Conservation (phyloP, 2,113 vertebrate genomes). For the Halichoerus grypus region DNA sequence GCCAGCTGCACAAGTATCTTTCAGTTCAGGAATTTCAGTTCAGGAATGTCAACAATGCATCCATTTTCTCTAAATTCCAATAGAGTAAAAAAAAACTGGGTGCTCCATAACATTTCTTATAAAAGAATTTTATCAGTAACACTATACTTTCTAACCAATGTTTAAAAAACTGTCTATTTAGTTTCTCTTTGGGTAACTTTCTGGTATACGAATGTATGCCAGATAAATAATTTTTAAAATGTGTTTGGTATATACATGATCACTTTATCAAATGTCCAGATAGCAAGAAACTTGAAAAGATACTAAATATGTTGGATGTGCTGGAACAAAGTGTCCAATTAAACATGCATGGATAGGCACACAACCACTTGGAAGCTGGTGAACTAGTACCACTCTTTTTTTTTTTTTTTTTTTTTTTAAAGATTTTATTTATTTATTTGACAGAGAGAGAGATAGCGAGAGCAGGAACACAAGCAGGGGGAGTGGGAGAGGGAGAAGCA, state of each 20-base stretch:
- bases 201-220: constrained; percentile 25
- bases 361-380: not conserved
- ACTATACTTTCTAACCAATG: constrained; percentile 34
- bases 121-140: constrained; percentile 68
- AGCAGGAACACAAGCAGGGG: too few relatives aligned
- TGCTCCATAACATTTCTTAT: constrained; percentile 54
- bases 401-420: not conserved
- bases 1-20: constrained; percentile 32
- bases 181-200: constrained; percentile 37
- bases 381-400: not conserved
- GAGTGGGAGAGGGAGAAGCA: too few relatives aligned
- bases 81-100: not conserved
- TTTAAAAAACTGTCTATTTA: constrained; percentile 40
- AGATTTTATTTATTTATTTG: too few relatives aligned
- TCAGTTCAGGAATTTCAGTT: constrained; percentile 50
- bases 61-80: constrained; percentile 70
- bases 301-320: not conserved
- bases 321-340: not conserved
- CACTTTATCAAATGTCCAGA: constrained; percentile 21
- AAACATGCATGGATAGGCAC: not conserved
- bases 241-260: not conserved
- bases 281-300: constrained; percentile 58
- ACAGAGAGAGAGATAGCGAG: too few relatives aligned
- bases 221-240: constrained; percentile 30
- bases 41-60: constrained; percentile 64